Evolutionary conservation across 35 echinoderm and acorn worm species (phyloP), one percentile per base, ranked within the genome.

Genomic region (Acanthaster planci): DNA sequence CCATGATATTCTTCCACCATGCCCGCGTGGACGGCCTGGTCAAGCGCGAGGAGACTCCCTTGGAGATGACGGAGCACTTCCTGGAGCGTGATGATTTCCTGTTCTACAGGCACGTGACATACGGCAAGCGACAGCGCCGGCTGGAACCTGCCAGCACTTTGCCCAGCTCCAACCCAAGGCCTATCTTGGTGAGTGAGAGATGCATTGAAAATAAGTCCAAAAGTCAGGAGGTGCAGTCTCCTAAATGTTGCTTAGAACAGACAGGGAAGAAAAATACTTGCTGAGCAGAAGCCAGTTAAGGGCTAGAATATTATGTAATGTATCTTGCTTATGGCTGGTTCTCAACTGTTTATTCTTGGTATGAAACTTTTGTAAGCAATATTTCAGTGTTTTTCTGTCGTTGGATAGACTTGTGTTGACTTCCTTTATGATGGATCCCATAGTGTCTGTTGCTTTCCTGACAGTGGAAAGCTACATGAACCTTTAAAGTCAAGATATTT

Each of bases 11-110:
- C 80, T 91, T 91, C 76, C 78, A 94, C 51, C 87, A 99, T 75
- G 90, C 96, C 29, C 84, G 96, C 82, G 96, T 99, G 5, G 96
- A 99, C 59, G 96, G 96, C 36, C 75, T 99, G 55, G 85, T 84
- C 18, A 93, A 91, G 37, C 78, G 96, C 32, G 96, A 92, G 77
- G 96, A 99, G 81, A 94, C 92, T 54, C 80, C 96, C 1, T 78
- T 87, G 39, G 95, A 90, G 54, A 94, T 99, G 96, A 99, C 86
- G 4, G 96, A 99, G 68, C 85, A 99, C 55, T 99, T 94, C 77
- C 80, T 56, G 1, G 83, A 94, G 50, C 55, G 96, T 60, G 92
- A 91, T 38, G 96, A 99, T 34, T 99, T 99, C 79, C 88, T 94
- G 0, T 89, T 79, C 22, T 93, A 88, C 83, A 42, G 96, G 58